phyloP scores from a whole-genome alignment of 1,140 invertebrate species.

The Pinna nobilis region DNA sequence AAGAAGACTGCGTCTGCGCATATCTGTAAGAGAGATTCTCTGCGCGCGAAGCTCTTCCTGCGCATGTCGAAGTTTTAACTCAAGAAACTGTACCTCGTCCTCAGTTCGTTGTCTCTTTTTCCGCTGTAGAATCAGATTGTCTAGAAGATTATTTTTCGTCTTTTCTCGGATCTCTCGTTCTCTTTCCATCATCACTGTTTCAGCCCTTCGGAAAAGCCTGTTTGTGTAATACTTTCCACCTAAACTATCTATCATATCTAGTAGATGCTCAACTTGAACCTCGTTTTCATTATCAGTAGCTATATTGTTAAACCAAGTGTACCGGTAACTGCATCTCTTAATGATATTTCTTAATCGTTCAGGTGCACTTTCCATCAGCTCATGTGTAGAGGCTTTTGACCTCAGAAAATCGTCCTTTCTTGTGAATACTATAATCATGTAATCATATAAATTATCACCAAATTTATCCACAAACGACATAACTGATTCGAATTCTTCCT shows the following conservation, averaged over 20 bases:
- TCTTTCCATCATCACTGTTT: neutral
- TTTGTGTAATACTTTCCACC: neutral
- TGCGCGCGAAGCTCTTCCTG: too few species aligned
- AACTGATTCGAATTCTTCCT: constrained; percentile 20
- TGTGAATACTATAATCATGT: constrained; percentile 38
- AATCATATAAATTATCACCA: constrained; percentile 24
- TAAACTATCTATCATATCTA: neutral
- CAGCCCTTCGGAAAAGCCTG: neutral
- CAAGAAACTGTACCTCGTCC: too few species aligned
- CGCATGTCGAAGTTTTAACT: too few species aligned
- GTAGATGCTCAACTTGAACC: too few species aligned
- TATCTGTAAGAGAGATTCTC: too few species aligned
- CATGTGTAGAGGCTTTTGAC: constrained; percentile 11
- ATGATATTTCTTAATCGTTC: constrained; percentile 10
- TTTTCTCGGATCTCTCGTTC: too few species aligned
- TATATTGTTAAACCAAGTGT: constrained; percentile 11
- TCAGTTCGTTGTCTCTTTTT: too few species aligned
- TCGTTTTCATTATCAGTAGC: constrained; percentile 7
- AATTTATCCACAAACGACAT: constrained; percentile 34
- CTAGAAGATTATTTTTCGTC: too few species aligned
- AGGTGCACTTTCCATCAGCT: constrained; percentile 5
- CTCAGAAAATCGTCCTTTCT: constrained; percentile 25
- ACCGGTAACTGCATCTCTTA: constrained; percentile 13
- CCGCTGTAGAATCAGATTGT: too few species aligned
- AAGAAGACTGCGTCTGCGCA: too few species aligned